Evolutionary conservation across 2,797 vertebrate species (phyloP), one percentile per base, ranked within the genome.

Genomic region (Pseudopleuronectes americanus): DNA sequence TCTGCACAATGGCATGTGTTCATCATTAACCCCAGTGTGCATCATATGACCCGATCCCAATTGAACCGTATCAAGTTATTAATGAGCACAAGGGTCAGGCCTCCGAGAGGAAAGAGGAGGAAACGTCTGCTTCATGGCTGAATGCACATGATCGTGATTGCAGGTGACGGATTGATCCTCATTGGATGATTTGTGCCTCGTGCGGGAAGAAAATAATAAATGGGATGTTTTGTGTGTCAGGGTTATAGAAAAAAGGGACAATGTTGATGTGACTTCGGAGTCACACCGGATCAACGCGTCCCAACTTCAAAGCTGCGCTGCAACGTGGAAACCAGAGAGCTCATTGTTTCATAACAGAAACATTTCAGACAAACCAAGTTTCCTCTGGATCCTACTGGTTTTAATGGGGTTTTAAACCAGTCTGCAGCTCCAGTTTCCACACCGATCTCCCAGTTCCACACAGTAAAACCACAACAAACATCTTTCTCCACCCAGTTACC

Each of bases 401-500:
- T 9, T 24, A 24, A 24, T 24, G 24, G 26, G 26, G 26, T 9
- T 36, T 36, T 1, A 3, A 36, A 12, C 10, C 33, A 33, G 36
- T 38, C 45, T 58, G 31, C 1, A 24, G 48, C 24, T 38, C 36
- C 36, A 12, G 36, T 4, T 45, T 4, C 75, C 17, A 19, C 57
- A 31, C 6, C 23, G 13, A 51, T 7, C 3, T 38, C 41, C 5
- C 19, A 31, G 6, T 23, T 69, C 45, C 1, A 28, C 41, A 2
- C 47, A 21, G 4, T 26, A 2, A 48, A 10, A 45, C 12, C 3
- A 41, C 36, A n/a, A 28, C 53, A 8, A 23, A 6, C 5, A 26
- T 24, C 14, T 5, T 9, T 9, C 1, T 48, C 3, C 6, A n/a
- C n/a, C 6, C 36, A 13, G 59, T 88, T 95, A 99, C 97, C 97